phyloP scores from a whole-genome alignment of 1,140 invertebrate species.

The Protaetia brevitarsis region DNA sequence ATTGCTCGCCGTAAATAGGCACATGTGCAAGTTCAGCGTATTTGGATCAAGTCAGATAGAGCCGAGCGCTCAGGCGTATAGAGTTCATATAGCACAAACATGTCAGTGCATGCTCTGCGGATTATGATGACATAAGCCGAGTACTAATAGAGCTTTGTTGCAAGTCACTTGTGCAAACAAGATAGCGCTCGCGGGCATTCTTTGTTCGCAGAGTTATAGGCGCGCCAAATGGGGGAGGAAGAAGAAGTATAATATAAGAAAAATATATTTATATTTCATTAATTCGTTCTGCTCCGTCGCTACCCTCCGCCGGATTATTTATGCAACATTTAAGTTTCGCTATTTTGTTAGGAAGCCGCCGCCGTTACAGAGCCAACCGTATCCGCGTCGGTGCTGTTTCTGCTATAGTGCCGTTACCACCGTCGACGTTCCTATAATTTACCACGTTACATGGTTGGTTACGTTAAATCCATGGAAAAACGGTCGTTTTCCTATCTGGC shows the following conservation, averaged over 20 bases:
- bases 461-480: slow-evolving; percentile 36
- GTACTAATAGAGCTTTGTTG: slow-evolving; percentile 18
- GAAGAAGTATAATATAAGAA: slow-evolving; percentile 21
- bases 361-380: neutral
- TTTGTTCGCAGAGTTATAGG: neutral
- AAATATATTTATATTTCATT: slow-evolving; percentile 43
- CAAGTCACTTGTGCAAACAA: slow-evolving; percentile 14
- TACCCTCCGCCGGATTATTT: slow-evolving; percentile 35
- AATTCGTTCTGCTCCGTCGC: slow-evolving; percentile 36
- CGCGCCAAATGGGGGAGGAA: neutral
- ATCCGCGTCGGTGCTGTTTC: too few species aligned
- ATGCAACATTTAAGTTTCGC: slow-evolving; percentile 43
- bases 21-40: neutral
- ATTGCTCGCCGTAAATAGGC: slow-evolving; percentile 3
- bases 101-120: slow-evolving; percentile 8
- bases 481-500: slow-evolving; percentile 28
- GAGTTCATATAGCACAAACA: slow-evolving; percentile 14
- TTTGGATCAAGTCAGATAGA: neutral
- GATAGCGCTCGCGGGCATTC: slow-evolving; percentile 7
- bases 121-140: slow-evolving; percentile 16
- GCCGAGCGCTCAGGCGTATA: neutral
- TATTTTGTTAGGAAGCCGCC: slow-evolving; percentile 30
- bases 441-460: slow-evolving; percentile 32
- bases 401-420: too few species aligned
- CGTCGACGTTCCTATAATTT: slow-evolving; percentile 32